Percentiles rank a stretch among this genome's conserved stretches.
phyloP scores from a whole-genome alignment of 2,797 vertebrate genomes.

The Alauda arvensis region DNA sequence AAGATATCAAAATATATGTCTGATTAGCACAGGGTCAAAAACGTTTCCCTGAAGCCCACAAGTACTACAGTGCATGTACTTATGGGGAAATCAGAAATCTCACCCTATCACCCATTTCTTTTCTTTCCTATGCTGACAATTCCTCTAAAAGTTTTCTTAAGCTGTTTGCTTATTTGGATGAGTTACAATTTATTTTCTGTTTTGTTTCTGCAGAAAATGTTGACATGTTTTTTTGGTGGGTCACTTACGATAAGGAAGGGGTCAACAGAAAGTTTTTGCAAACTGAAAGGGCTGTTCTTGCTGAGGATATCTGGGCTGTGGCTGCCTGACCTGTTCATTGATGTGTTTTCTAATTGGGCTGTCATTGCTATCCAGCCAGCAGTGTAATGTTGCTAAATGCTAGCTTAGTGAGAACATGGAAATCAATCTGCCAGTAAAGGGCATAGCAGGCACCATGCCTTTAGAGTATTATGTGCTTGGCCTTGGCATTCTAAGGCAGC shows the following conservation, averaged over 20 bases:
- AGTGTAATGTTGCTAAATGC: slow-evolving; percentile 48
- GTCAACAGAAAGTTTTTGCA: slow-evolving; percentile 60
- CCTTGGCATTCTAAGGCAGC: slow-evolving; percentile 52
- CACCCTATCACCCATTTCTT: background rate
- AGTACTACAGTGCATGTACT: background rate
- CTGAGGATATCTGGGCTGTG: slow-evolving; percentile 15
- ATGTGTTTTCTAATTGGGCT: slow-evolving; percentile 73
- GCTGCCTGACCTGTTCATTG: slow-evolving; percentile 69
- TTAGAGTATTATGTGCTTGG: slow-evolving; percentile 46
- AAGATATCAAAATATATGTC: background rate
- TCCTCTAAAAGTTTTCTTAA: slow-evolving; percentile 29
- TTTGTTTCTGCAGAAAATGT: slow-evolving; percentile 24
- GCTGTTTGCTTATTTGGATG: slow-evolving; percentile 52
- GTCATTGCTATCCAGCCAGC: slow-evolving; percentile 44
- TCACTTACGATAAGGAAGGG: slow-evolving; percentile 60
- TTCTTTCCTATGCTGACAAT: background rate
- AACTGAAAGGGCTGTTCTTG: slow-evolving; percentile 31
- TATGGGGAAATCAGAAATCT: background rate
- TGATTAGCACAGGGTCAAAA: slow-evolving; percentile 7
- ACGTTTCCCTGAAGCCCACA: background rate
- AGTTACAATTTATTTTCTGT: slow-evolving; percentile 36
- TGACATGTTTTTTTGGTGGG: slow-evolving; percentile 42
- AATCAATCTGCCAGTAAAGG: slow-evolving; percentile 73
- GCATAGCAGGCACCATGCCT: slow-evolving; percentile 54
- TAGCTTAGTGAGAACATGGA: slow-evolving; percentile 69